Conservation (phyloP, 2,888 invertebrate genomes). For the Drosophila anomelani region DNA sequence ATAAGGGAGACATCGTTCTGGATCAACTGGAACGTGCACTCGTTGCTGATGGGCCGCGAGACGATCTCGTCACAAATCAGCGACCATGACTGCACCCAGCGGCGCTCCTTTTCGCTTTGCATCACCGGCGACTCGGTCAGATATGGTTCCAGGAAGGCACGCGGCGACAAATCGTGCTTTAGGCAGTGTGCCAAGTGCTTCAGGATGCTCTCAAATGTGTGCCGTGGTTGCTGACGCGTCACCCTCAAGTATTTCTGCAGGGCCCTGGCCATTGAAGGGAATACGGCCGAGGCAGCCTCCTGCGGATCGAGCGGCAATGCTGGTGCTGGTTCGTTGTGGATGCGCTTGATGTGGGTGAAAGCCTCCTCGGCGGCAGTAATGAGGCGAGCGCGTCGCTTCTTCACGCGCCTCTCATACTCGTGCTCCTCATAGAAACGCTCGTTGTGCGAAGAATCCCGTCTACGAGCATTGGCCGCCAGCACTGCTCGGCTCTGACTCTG, state of each 20-base stretch:
- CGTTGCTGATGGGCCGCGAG: constrained; percentile 93
- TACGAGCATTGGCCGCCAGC: constrained; percentile 91
- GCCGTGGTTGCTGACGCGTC: constrained; percentile 97
- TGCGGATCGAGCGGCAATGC: constrained; percentile 95
- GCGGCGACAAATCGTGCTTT: constrained; percentile 96
- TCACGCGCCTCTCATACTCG: constrained; percentile 96
- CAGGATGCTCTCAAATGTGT: constrained; percentile 96
- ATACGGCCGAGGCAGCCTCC: constrained; percentile 98
- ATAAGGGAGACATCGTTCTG: constrained; percentile 97
- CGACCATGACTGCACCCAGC: constrained; percentile 97
- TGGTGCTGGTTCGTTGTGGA: constrained; percentile 89
- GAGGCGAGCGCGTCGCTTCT: constrained; percentile 95
- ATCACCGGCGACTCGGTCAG: constrained; percentile 93
- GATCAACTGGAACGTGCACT: constrained; percentile 94
- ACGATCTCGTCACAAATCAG: constrained; percentile 96
- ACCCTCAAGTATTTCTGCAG: constrained; percentile 98
- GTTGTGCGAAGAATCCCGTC: constrained; percentile 96
- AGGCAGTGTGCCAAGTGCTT: constrained; percentile 96
- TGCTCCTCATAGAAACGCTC: constrained; percentile 99
- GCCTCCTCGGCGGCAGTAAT: constrained; percentile 98
- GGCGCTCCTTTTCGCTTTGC: constrained; percentile 92
- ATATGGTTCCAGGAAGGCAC: constrained; percentile 97
- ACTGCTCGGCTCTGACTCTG: constrained; percentile 90
- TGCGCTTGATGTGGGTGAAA: constrained; percentile 97
- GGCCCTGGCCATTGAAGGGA: constrained; percentile 97